Evolutionary conservation across 2,888 invertebrate genomes (phyloP), one percentile per base, ranked within the genome.

Genomic region (Leucophenga montana): DNA sequence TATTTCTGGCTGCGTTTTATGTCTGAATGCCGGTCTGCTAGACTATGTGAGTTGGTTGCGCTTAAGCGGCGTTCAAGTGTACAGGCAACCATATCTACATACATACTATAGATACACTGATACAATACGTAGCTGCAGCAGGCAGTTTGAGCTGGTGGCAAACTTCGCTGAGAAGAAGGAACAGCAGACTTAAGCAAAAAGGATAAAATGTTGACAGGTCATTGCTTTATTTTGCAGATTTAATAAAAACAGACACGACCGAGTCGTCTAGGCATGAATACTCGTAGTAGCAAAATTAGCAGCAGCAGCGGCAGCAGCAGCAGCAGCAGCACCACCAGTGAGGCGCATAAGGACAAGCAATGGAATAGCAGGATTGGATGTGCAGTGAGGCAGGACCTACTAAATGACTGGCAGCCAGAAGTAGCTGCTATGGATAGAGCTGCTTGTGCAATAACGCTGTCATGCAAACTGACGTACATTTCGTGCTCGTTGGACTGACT

Each of bases 201-300:
- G 22, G 50, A 50, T 53, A 50, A 73, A 73, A 75, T 69, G 75
- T 71, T 75, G 75, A 75, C 75, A 73, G 73, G 73, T 75, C 73
- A 71, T 71, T 73, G 71, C 68, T 73, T 53, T 71, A 66, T 69
- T 70, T 72, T 75, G 71, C 73, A 75, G 75, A 75, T 73, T 75
- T 75, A 73, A 75, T 73, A 75, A 70, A 75, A 71, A 65, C 62
- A 69, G 70, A 71, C 75, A 72, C n/a, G 39, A 39, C 39, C 65
- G 66, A 53, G 27, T 20, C 11, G 16, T 50, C 50, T 50, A 50
- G 50, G 18, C 50, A 50, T 50, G 50, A n/a, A 50, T 50, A 56
- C 27, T 16, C 48, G 56, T 20, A 53, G 20, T n/a, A 39, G 39
- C 39, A 39, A 39, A 8, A 39, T 8, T 11, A 39, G 39, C 39